These are phyloP conservation scores for Recurvirostra avosetta DNA, from an alignment of 2,113 vertebrate species.

Conservation along the genomic window DNA sequence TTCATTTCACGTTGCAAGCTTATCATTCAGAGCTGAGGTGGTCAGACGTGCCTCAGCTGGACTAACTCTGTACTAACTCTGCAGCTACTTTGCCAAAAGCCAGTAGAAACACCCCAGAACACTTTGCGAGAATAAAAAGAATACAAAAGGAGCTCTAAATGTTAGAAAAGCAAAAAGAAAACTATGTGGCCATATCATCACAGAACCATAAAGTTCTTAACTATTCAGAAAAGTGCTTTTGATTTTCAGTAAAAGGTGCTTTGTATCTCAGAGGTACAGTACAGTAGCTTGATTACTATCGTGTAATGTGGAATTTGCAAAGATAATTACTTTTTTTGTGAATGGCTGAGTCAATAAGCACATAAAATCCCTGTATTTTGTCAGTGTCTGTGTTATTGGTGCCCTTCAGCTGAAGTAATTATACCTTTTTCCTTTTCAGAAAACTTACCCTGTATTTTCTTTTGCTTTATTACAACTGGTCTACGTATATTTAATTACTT, in stretches of 20 bases:
- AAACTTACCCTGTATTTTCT: neutral
- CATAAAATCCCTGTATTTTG: slow-evolving; percentile 1
- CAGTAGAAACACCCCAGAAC: neutral
- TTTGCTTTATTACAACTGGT: neutral
- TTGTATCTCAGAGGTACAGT: slow-evolving; percentile 1
- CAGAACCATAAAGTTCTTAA: neutral
- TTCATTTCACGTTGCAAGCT: neutral
- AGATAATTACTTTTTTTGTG: slow-evolving; percentile 26
- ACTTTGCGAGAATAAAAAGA: neutral
- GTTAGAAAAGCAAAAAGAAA: neutral
- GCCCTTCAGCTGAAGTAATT: slow-evolving; percentile 11
- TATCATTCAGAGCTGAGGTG: neutral
- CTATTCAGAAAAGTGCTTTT: neutral
- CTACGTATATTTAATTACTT: neutral
- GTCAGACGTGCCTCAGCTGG: neutral
- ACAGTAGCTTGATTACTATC: slow-evolving; percentile 29
- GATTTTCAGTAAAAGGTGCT: slow-evolving; percentile 22
- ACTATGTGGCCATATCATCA: neutral
- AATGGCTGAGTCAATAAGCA: slow-evolving; percentile 1
- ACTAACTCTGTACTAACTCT: neutral
- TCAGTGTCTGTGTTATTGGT: neutral
- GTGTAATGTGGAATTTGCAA: neutral
- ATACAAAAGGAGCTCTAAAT: neutral
- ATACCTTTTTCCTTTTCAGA: neutral
- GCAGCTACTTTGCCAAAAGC: neutral